Base-by-base conservation (phyloP, 1,140 invertebrate genomes). In the Hormaphis cornu region DNA sequence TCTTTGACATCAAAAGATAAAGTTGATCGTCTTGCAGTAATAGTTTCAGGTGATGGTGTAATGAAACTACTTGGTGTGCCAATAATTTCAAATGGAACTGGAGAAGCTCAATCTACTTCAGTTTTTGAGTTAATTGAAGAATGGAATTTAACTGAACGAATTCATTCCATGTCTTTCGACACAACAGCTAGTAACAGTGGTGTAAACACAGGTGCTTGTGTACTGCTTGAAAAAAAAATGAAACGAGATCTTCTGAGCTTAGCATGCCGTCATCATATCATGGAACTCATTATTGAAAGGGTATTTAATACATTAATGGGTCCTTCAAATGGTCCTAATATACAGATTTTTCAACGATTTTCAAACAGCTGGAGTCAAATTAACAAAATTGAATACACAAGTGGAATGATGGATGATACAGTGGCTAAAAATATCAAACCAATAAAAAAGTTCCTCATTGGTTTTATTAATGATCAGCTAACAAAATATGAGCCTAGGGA, bases 131-230 rank as follows among this genome's bases (percentile, higher is more conserved):
- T 53, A 40, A 5, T 70, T 44, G 30, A 54, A 20, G 48, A 70
- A 72, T 66, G n/a, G n/a, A n/a, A n/a, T n/a, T n/a, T n/a, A n/a
- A n/a, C n/a, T n/a, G n/a, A n/a, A n/a, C n/a, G n/a, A n/a, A n/a
- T n/a, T n/a, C n/a, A n/a, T n/a, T n/a, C n/a, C n/a, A 22, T 78
- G 58, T 76, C 74, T 63, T 77, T 76, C 70, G 77, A 77, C 53
- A 78, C 76, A 9, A 77, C 75, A 53, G 72, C 73, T 58, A 72
- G 74, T 18, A 78, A 78, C 71, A 73, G 75, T 20, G 77, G 75
- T 12, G 53, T 37, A 69, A 50, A 61, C 22, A 75, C 71, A 71
- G 75, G 75, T 52, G 58, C 70, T 5, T 71, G 50, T 58, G 54
- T 71, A 69, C 33, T 69, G 14, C 37, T 72, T 28, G 70, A 72